phyloP scores from a whole-genome alignment of 2,797 vertebrate genomes.

The Naso thynnoides region DNA sequence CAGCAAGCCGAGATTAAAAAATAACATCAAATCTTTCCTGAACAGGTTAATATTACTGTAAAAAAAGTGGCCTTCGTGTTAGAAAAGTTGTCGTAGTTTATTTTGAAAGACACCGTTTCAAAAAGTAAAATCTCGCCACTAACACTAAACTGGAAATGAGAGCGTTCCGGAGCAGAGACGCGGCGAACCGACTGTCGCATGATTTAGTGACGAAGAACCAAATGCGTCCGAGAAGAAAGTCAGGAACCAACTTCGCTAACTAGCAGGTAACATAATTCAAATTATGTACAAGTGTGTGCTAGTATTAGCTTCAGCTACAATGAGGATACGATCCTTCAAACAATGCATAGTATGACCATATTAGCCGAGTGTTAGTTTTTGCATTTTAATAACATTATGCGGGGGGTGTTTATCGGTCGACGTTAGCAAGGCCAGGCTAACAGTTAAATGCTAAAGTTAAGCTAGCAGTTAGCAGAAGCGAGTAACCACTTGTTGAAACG shows the following conservation, averaged over 20 bases:
- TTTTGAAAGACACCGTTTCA: not conserved
- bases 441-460: conserved; percentile 58
- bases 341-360: fast-evolving
- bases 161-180: not conserved
- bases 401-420: conserved; percentile 11
- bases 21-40: not conserved
- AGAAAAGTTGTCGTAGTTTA: not conserved
- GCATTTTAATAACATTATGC: not conserved
- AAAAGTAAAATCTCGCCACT: not conserved
- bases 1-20: not conserved
- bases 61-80: not conserved
- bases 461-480: conserved; percentile 56
- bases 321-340: not conserved
- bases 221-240: conserved; percentile 66
- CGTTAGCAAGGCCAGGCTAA: conserved; percentile 58
- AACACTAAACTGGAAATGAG: not conserved
- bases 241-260: conserved; percentile 66
- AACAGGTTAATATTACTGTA: not conserved
- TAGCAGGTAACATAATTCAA: conserved; percentile 72
- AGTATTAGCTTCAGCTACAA: fast-evolving
- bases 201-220: conserved; percentile 64
- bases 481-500: conserved; percentile 69
- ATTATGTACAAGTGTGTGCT: not conserved
- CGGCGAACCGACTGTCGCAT: conserved; percentile 42
- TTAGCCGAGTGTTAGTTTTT: not conserved